phyloP scores from a whole-genome alignment of 2,113 vertebrate species.

The Eonycteris spelaea region DNA sequence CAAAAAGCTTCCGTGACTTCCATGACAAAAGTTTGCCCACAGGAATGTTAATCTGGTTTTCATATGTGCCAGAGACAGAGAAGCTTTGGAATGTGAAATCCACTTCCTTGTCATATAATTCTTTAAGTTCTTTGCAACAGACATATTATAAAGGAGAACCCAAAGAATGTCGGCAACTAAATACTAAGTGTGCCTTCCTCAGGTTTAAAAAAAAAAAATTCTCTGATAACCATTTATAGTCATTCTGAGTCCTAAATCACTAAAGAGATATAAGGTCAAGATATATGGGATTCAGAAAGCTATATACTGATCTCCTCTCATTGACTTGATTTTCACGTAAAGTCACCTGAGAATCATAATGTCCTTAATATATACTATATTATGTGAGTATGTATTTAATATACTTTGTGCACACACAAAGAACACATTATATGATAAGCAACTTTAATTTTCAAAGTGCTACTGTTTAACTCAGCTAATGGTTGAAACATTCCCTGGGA shows the following conservation, averaged over 20 bases:
- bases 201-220: neutral
- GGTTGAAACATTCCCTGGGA: neutral
- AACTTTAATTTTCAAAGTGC: slow-evolving; percentile 27
- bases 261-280: neutral
- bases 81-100: slow-evolving; percentile 18
- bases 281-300: neutral
- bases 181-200: neutral
- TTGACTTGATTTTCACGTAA: neutral
- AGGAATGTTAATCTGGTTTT: slow-evolving; percentile 28
- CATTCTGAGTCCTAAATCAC: neutral
- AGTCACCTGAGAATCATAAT: neutral
- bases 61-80: neutral
- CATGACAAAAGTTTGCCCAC: neutral
- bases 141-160: neutral
- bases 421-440: neutral
- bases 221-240: neutral
- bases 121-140: slow-evolving; percentile 4
- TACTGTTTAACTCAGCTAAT: neutral
- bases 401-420: neutral
- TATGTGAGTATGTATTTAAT: neutral
- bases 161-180: neutral
- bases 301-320: neutral
- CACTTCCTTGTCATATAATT: neutral
- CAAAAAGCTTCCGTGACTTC: neutral
- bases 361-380: neutral